Evolutionary conservation across 2,797 vertebrate species (phyloP), one percentile per base, ranked within the genome.

Genomic region (Coluber constrictor): DNA sequence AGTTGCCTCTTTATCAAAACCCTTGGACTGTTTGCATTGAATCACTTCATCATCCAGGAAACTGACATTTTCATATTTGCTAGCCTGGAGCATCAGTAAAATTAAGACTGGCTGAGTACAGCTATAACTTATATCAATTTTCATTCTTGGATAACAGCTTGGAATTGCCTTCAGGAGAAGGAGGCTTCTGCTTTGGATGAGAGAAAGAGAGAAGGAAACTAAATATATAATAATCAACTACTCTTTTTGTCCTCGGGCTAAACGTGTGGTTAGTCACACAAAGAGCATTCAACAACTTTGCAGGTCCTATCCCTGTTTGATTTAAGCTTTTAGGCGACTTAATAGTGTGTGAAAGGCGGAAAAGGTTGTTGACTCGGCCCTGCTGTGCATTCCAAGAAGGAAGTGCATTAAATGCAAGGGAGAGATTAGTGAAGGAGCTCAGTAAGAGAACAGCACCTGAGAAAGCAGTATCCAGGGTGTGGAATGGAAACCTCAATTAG

Each of bases 91-190:
- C 96, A 94, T 94, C 96, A 94, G 95, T 95, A 97, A 97, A 97
- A 96, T 94, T 97, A 97, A 97, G 95, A 97, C 96, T 96, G 95
- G 96, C 97, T 91, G 57, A 95, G 95, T 95, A 96, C 95, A 95
- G 94, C 96, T 96, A 96, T 96, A 97, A 96, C 96, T 96, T 97
- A 96, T 97, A 98, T 96, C 97, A 97, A 93, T 97, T 98, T 97
- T 97, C 97, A 97, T 97, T 98, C 97, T 96, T 96, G 96, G 95
- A 97, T 97, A 97, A 97, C 96, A 97, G 94, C 96, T 96, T 96
- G 95, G 94, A 93, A 61, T 95, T 96, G 97, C 97, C 97, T 97
- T 96, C 95, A 95, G 97, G 97, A 96, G 93, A 97, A 97, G 97
- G 97, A 95, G 96, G 97, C 54, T 96, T 95, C 95, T 97, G 96